A percentile compares a stretch with the other conserved stretches of the same genome.
phyloP scores from a whole-genome alignment of 2,888 invertebrate species.

The Drosophila birchii region DNA sequence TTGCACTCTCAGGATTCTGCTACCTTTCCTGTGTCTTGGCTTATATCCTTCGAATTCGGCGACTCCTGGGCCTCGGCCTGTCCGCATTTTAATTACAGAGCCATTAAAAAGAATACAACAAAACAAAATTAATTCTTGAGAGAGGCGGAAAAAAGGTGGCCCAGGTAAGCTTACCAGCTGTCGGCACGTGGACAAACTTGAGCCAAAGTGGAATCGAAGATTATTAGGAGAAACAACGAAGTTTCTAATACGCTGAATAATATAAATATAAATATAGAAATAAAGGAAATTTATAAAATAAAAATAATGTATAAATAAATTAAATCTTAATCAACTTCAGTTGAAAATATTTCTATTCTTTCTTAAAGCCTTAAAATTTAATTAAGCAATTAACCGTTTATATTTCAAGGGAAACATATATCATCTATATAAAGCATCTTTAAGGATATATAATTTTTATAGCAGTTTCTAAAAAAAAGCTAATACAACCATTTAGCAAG shows the following conservation, averaged over 20 bases:
- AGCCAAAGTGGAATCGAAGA: conserved; percentile 25
- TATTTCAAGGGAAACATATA: neutral
- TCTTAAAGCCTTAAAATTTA: neutral
- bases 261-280: too few species aligned
- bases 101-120: conserved; percentile 54
- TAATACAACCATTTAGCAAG: conserved; percentile 6
- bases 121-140: conserved; percentile 63
- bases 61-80: conserved; percentile 7
- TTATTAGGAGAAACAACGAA: neutral
- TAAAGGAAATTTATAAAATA: neutral
- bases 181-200: conserved; percentile 65
- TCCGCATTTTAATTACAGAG: conserved; percentile 71
- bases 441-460: too few species aligned
- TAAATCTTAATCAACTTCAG: neutral
- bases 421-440: neutral
- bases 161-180: conserved; percentile 51
- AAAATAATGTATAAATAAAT: neutral
- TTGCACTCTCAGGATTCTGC: conserved; percentile 8
- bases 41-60: neutral
- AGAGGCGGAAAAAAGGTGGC: conserved; percentile 18
- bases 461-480: neutral
- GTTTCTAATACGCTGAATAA: conserved; percentile 4
- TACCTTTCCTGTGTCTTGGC: neutral
- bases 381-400: too few species aligned
- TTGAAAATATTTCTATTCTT: neutral